These are phyloP conservation scores for Tonatia bakeri DNA, from an alignment of 2,113 vertebrate genomes.

Conservation along the genomic window DNA sequence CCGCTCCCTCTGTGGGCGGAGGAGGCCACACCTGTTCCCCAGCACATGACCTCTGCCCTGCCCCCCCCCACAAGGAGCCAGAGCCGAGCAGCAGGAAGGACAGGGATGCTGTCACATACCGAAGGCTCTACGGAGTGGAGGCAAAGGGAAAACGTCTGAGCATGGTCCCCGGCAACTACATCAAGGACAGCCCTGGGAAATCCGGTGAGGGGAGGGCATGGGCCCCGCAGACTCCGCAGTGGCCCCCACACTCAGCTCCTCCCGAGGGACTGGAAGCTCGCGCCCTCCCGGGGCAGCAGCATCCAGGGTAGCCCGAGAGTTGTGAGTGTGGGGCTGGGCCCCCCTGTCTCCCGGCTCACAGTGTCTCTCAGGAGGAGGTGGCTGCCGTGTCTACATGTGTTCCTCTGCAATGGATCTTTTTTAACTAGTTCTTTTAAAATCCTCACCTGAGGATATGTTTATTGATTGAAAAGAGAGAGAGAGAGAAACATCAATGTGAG, in stretches of 20 bases:
- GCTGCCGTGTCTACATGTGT: no score
- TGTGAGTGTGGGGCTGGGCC: no score
- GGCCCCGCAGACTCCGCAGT: accelerated
- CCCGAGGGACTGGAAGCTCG: background rate
- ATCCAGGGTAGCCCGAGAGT: background rate
- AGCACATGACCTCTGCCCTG: background rate
- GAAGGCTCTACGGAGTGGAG: accelerated
- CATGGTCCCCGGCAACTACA: accelerated
- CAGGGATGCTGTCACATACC: accelerated
- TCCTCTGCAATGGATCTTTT: no score
- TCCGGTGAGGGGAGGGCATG: slow-evolving; percentile 4
- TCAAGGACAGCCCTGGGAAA: background rate
- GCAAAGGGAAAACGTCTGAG: background rate
- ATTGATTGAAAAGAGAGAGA: no score
- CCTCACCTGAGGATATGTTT: no score
- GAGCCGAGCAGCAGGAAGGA: accelerated
- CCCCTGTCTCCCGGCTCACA: no score
- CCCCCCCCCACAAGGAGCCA: background rate
- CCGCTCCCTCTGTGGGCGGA: accelerated
- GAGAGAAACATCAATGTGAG: no score
- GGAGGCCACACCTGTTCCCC: background rate
- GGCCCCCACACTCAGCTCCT: accelerated
- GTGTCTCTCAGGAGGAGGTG: background rate
- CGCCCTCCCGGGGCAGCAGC: accelerated
- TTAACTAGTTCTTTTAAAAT: no score